These are phyloP conservation scores for Diabrotica undecimpunctata DNA, from an alignment of 1,140 invertebrate genomes.

Conservation along the genomic window DNA sequence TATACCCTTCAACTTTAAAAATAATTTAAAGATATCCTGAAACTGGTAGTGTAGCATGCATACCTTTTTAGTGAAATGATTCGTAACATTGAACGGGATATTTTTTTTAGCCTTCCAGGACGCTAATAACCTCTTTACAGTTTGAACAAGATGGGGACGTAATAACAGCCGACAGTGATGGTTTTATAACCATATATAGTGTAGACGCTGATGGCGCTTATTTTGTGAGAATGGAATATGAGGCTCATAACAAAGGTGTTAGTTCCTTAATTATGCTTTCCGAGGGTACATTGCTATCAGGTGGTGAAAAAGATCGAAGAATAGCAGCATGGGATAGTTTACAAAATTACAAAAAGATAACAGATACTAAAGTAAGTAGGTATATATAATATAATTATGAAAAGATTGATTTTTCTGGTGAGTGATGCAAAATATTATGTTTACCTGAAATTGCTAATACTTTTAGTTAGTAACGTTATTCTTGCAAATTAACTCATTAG, in stretches of 20 bases:
- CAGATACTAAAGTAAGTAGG: slow-evolving; percentile 73
- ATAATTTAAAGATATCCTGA: too few relatives aligned
- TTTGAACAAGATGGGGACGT: slow-evolving; percentile 92
- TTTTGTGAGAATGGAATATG: slow-evolving; percentile 82
- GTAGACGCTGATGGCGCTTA: slow-evolving; percentile 84
- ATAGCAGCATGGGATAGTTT: slow-evolving; percentile 89
- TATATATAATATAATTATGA: not conserved
- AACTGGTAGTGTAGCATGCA: too few relatives aligned
- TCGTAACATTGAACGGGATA: too few relatives aligned
- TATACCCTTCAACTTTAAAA: too few relatives aligned
- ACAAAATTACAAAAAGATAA: slow-evolving; percentile 86
- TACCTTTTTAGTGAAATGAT: too few relatives aligned
- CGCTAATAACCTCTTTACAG: slow-evolving; percentile 78
- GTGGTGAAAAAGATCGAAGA: slow-evolving; percentile 84
- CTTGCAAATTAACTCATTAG: too few relatives aligned
- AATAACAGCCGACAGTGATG: slow-evolving; percentile 90
- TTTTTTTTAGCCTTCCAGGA: slow-evolving; percentile 65
- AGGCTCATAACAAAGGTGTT: slow-evolving; percentile 84
- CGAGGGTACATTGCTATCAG: slow-evolving; percentile 84
- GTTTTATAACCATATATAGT: slow-evolving; percentile 90
- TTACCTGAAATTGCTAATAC: not conserved
- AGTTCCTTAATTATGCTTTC: slow-evolving; percentile 81
- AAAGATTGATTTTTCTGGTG: too few relatives aligned
- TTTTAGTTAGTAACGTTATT: not conserved
- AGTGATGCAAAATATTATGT: not conserved